phyloP scores from a whole-genome alignment of 1,140 invertebrate genomes.

The Aphaenogaster rudis region DNA sequence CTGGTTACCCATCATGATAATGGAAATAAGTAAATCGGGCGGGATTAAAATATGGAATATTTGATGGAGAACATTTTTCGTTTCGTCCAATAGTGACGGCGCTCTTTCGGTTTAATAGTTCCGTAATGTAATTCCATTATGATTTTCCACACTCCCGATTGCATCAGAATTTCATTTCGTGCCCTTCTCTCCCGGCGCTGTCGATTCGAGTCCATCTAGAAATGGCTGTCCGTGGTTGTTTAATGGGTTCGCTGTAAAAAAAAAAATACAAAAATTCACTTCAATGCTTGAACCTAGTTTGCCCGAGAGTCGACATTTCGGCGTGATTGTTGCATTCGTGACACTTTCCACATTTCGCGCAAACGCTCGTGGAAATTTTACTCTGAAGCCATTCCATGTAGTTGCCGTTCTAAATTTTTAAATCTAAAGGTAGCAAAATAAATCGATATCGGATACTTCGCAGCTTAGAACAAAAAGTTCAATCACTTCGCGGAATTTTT shows the following conservation, averaged over 20 bases:
- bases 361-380: slow-evolving; percentile 17
- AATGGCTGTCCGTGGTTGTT: slow-evolving; percentile 36
- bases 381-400: not conserved
- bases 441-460: not conserved
- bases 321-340: slow-evolving; percentile 1
- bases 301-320: not conserved
- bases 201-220: slow-evolving; percentile 27
- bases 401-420: slow-evolving; percentile 12
- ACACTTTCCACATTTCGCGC: slow-evolving; percentile 19
- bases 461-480: not conserved
- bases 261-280: slow-evolving; percentile 44
- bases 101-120: slow-evolving; percentile 64
- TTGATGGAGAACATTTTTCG: slow-evolving; percentile 45
- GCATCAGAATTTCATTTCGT: slow-evolving; percentile 66
- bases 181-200: slow-evolving; percentile 3
- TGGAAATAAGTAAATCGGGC: slow-evolving; percentile 51
- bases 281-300: slow-evolving; percentile 18
- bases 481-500: not conserved
- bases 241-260: slow-evolving; percentile 17
- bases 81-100: slow-evolving; percentile 42
- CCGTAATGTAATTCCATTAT: slow-evolving; percentile 67
- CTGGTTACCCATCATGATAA: not conserved
- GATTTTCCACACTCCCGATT: slow-evolving; percentile 58
- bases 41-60: slow-evolving; percentile 52
- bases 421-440: slow-evolving; percentile 10